phyloP scores from a whole-genome alignment of 2,113 vertebrate genomes.

The Pluvianellus socialis region DNA sequence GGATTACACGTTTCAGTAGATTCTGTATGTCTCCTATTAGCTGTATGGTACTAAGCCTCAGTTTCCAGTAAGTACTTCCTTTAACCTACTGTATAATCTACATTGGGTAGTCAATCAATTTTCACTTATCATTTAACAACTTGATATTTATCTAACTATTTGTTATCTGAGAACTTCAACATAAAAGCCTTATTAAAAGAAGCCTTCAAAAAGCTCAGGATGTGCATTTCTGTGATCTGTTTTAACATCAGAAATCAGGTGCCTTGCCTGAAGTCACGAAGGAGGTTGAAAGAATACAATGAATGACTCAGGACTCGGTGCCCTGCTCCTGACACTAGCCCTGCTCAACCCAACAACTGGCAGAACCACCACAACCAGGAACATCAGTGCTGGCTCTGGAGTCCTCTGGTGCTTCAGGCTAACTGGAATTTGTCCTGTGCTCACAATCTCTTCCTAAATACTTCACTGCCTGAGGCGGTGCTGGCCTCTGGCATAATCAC shows the following conservation, averaged over 20 bases:
- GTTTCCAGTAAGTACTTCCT: background rate
- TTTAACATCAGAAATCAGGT: background rate
- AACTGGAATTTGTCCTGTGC: background rate
- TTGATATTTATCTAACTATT: background rate
- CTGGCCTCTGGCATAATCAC: background rate
- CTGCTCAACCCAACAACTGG: background rate
- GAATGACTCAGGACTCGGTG: background rate
- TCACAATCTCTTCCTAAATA: constrained; percentile 43
- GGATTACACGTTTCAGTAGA: background rate
- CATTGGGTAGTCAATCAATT: background rate
- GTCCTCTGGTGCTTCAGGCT: background rate
- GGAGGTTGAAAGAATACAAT: background rate
- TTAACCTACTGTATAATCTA: background rate
- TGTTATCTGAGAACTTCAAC: background rate
- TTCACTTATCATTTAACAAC: background rate
- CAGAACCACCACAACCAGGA: background rate
- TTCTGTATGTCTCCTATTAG: background rate
- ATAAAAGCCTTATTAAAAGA: background rate
- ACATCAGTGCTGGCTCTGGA: background rate
- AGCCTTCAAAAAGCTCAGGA: background rate
- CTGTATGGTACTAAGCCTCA: background rate
- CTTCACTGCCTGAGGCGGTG: background rate
- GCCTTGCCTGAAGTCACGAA: background rate
- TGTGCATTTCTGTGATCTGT: background rate
- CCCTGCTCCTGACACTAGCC: background rate